A percentile compares a stretch with the other conserved stretches of the same genome.
Evolutionary conservation across 2,113 vertebrate species (phyloP).

Genomic region (Melanostigma gelatinosum): DNA sequence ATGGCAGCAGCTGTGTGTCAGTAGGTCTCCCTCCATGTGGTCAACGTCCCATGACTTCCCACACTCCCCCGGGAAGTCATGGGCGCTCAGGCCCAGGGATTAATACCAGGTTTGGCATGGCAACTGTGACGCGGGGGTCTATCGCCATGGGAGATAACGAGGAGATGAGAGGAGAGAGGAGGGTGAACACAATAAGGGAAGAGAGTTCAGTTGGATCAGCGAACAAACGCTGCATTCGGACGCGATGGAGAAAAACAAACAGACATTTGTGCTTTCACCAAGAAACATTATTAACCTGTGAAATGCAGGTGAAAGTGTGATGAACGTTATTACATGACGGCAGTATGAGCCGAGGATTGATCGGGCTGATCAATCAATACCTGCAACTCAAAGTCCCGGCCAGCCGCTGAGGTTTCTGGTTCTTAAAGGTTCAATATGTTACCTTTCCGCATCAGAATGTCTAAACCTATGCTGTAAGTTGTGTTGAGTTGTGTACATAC

Average conservation of each 20-base stretch:
- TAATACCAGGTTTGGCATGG: slow-evolving; percentile 73
- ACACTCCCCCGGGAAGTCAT: slow-evolving; percentile 10
- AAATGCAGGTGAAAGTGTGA: neutral
- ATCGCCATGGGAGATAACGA: slow-evolving; percentile 54
- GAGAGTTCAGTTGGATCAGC: neutral
- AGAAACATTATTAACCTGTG: neutral
- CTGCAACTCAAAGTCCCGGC: slow-evolving; percentile 47
- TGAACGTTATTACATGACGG: neutral
- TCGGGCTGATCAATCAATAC: slow-evolving; percentile 34
- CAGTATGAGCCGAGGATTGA: slow-evolving; percentile 24
- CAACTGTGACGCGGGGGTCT: slow-evolving; percentile 64
- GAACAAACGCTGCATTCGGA: neutral
- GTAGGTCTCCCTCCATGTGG: slow-evolving; percentile 3
- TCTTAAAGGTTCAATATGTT: neutral
- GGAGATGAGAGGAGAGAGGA: slow-evolving; percentile 55
- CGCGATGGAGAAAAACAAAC: neutral
- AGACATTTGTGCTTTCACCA: neutral
- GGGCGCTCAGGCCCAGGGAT: slow-evolving; percentile 42
- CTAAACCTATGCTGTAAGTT: neutral
- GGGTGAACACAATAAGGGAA: neutral
- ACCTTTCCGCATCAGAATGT: too few relatives aligned
- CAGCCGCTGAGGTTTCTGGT: slow-evolving; percentile 29
- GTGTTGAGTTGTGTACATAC: neutral
- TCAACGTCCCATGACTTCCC: slow-evolving; percentile 48
- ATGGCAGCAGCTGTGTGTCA: slow-evolving; percentile 20